phyloP scores from a whole-genome alignment of 1,140 invertebrate genomes.

The Pinna nobilis region DNA sequence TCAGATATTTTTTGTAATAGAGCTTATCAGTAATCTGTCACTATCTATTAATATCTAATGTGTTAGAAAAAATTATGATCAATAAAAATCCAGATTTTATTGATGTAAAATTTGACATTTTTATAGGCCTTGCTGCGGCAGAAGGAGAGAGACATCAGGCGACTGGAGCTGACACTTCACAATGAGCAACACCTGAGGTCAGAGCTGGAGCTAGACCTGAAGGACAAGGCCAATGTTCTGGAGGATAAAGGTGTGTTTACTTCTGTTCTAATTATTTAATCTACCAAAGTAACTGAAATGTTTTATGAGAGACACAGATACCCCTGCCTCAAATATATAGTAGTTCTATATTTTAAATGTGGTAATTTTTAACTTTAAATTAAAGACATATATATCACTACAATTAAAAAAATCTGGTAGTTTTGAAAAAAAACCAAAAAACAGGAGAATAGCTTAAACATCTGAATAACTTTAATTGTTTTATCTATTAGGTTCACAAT shows the following conservation, averaged over 20 bases:
- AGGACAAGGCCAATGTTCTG: slow-evolving; percentile 40
- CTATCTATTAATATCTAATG: neutral
- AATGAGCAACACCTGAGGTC: slow-evolving; percentile 54
- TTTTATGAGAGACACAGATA: neutral
- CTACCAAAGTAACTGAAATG: neutral
- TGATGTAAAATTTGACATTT: neutral
- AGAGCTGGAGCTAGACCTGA: slow-evolving; percentile 57
- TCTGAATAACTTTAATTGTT: too few species aligned
- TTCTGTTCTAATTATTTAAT: neutral
- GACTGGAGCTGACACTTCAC: slow-evolving; percentile 44
- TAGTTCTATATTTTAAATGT: too few species aligned
- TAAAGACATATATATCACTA: too few species aligned
- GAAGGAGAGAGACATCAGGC: slow-evolving; percentile 53
- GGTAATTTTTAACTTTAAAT: too few species aligned
- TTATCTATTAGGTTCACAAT: too few species aligned
- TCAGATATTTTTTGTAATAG: neutral
- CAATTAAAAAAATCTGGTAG: too few species aligned
- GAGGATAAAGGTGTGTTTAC: slow-evolving; percentile 53
- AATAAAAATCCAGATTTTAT: too few species aligned
- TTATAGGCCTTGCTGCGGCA: slow-evolving; percentile 53
- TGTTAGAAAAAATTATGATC: too few species aligned
- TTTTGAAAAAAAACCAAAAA: too few species aligned
- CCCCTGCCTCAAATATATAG: too few species aligned
- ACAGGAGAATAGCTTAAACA: too few species aligned
- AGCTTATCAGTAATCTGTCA: neutral